phyloP scores from a whole-genome alignment of 2,888 invertebrate species.

The Odontothrips loti region DNA sequence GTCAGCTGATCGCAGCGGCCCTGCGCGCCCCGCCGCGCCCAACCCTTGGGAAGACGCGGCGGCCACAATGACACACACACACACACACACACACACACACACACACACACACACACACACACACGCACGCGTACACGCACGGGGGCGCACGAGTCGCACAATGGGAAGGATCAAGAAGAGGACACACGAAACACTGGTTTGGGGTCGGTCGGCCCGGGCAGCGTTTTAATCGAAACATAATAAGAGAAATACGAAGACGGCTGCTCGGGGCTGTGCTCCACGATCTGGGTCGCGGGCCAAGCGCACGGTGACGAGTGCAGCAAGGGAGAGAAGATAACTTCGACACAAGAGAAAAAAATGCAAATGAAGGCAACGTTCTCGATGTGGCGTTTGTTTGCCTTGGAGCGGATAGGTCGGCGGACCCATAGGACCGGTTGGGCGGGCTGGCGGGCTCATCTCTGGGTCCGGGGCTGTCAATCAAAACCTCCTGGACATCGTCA shows the following conservation, averaged over 20 bases:
- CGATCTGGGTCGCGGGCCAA: not conserved
- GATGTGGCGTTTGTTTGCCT: constrained; percentile 5
- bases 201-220: no score
- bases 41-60: not conserved
- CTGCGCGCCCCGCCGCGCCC: not conserved
- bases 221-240: constrained; percentile 25
- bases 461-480: no score
- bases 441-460: no score
- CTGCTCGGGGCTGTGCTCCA: not conserved
- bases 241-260: constrained; percentile 21
- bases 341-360: not conserved
- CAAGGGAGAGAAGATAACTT: not conserved
- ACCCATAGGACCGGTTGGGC: no score
- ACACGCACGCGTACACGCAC: not conserved
- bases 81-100: not conserved
- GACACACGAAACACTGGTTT: not conserved
- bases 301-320: no score
- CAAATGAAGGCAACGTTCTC: constrained; percentile 12
- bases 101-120: not conserved
- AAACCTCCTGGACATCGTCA: no score
- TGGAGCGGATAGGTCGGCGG: not conserved
- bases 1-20: constrained; percentile 11
- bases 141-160: not conserved
- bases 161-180: constrained; percentile 5
- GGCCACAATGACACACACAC: constrained; percentile 11